Evolutionary conservation across 2,888 invertebrate species (phyloP).

Genomic region (Drosophila neonasuta): DNA sequence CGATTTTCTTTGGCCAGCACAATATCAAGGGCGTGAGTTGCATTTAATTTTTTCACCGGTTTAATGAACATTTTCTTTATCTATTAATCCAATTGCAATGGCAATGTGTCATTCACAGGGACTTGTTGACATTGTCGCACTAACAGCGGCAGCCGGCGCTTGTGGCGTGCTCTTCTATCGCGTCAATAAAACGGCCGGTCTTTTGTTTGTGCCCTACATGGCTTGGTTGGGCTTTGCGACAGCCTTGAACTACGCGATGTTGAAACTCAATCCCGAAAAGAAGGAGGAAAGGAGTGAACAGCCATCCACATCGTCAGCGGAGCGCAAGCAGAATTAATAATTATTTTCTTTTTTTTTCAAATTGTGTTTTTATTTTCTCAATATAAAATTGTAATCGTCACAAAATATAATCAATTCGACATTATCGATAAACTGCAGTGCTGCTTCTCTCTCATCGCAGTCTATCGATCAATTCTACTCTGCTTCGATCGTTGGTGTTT

Average conservation of each 20-base stretch:
- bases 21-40: conserved; percentile 87
- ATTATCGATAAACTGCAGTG: conserved; percentile 27
- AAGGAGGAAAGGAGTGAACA: conserved; percentile 35
- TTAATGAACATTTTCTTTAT: conserved; percentile 9
- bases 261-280: conserved; percentile 84
- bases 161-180: conserved; percentile 85
- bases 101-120: conserved; percentile 83
- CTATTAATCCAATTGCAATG: conserved; percentile 12
- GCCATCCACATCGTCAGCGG: conserved; percentile 20
- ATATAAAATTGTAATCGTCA: conserved; percentile 51
- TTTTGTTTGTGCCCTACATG: conserved; percentile 89
- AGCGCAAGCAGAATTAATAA: conserved; percentile 46
- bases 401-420: conserved; percentile 43
- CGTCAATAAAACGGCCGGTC: conserved; percentile 86
- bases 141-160: conserved; percentile 85
- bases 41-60: neutral
- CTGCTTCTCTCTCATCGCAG: conserved; percentile 14
- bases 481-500: conserved; percentile 16
- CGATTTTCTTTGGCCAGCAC: conserved; percentile 90
- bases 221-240: conserved; percentile 89
- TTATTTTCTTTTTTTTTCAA: conserved; percentile 33
- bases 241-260: conserved; percentile 86
- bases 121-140: conserved; percentile 84
- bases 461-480: conserved; percentile 13
- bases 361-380: conserved; percentile 41